A percentile compares a stretch with the other conserved stretches of the same genome.
These are phyloP conservation scores for Lucilia cuprina DNA, from an alignment of 1,140 invertebrate species.

Conservation along the genomic window DNA sequence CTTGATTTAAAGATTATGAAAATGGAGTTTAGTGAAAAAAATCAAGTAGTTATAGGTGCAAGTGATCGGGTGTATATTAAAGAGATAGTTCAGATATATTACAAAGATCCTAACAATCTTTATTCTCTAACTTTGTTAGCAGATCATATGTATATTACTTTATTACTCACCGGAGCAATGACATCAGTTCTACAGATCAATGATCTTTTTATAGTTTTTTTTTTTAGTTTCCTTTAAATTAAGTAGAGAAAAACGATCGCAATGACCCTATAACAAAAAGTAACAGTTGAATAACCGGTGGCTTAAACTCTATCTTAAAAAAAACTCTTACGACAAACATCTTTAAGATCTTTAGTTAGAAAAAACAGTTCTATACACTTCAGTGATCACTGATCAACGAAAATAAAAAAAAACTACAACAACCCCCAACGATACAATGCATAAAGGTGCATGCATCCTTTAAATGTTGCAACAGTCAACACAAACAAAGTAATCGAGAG, in stretches of 20 bases:
- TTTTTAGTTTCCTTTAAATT: not conserved
- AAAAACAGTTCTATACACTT: not conserved
- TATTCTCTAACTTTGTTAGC: no score
- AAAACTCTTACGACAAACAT: not conserved
- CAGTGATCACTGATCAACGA: not conserved
- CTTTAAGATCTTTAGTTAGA: not conserved
- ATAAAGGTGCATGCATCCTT: not conserved
- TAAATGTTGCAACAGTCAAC: not conserved
- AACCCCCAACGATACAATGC: not conserved
- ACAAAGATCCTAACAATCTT: no score
- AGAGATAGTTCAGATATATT: no score
- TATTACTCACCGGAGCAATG: not conserved
- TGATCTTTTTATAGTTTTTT: not conserved
- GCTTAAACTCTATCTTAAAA: not conserved
- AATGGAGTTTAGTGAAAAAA: no score
- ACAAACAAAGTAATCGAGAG: not conserved
- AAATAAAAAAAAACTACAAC: not conserved
- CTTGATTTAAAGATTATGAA: no score
- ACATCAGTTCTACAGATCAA: not conserved
- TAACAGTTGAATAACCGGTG: conserved; percentile 17
- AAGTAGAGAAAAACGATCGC: not conserved
- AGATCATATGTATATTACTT: no score
- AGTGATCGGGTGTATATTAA: no score
- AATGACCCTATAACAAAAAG: not conserved
- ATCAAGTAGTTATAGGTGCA: no score